Evolutionary conservation across 2,888 invertebrate species (phyloP), one percentile per base, ranked within the genome.

Genomic region (Masnerella sp.): DNA sequence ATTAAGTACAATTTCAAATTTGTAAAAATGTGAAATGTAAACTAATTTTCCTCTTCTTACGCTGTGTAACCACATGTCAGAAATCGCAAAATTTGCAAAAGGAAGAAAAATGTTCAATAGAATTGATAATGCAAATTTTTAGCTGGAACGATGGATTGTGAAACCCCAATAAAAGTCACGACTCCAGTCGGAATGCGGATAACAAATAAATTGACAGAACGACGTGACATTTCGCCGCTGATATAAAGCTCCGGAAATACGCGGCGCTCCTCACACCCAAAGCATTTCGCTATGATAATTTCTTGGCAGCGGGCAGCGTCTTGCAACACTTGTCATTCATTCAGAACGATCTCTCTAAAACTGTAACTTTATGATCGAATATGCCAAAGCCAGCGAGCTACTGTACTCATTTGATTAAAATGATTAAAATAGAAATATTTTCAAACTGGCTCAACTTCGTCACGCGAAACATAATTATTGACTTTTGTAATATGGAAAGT

Each of bases 321-420:
- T 62, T 54, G 25, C 54, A 18, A 70, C 52, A 47, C 61, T 62
- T 56, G 54, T 70, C 70, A 56, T 56, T 70, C 70, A 70, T 70
- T 62, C 36, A 47, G 22, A 45, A 22, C 15, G 11, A 5, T 56
- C 38, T 30, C 56, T 32, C 62, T 70, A 70, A 56, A 56, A 62
- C 32, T 56, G 61, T 47, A 56, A 70, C 61, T 62, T 54, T 70
- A 62, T 45, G 47, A 70, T 62, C 54, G 42, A 62, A 56, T 61
- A 38, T 8, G 36, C 32, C 36, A 42, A 49, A 62, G 47, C 15
- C 34, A 32, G 22, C 9, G 5, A 17, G 18, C 28, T 34, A 4
- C 25, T 9, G 25, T 9, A 56, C 11, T 38, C 18, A 22, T 38
- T 64, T 32, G 28, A 64, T 64, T 32, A 36, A 65, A 65, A 54